These are phyloP conservation scores for Drosophila sp. DNA, from an alignment of 1,140 invertebrate genomes.

Conservation along the genomic window DNA sequence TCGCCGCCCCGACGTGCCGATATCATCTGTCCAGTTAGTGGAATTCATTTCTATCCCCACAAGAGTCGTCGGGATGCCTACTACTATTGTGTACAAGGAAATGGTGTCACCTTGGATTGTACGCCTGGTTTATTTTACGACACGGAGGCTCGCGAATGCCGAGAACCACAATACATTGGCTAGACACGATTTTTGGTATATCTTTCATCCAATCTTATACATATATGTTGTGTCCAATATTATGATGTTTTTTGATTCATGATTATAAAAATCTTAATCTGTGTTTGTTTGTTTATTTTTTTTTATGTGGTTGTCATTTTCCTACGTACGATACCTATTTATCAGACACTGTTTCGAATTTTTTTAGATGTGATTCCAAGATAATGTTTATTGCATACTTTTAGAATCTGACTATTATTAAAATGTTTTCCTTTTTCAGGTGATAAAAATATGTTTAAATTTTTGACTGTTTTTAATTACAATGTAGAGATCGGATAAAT, in stretches of 20 bases:
- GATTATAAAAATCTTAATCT: not conserved
- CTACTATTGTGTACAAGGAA: slow-evolving; percentile 74
- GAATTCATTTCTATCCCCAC: slow-evolving; percentile 65
- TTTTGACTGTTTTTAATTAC: too few species aligned
- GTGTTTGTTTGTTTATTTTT: not conserved
- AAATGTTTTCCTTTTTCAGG: too few species aligned
- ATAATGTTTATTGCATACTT: too few species aligned
- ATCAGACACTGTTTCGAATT: too few species aligned
- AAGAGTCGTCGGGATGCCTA: slow-evolving; percentile 60
- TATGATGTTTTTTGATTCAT: not conserved
- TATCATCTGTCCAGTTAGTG: slow-evolving; percentile 59
- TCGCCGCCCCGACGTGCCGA: slow-evolving; percentile 68
- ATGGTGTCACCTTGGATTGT: slow-evolving; percentile 69
- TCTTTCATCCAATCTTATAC: not conserved
- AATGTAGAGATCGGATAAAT: too few species aligned
- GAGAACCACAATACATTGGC: slow-evolving; percentile 44
- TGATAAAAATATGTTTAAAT: too few species aligned
- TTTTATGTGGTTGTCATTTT: too few species aligned
- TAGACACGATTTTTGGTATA: not conserved
- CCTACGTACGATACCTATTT: too few species aligned
- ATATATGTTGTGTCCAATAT: not conserved
- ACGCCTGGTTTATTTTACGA: slow-evolving; percentile 74
- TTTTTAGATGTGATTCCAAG: too few species aligned
- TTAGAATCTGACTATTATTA: too few species aligned
- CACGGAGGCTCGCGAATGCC: slow-evolving; percentile 58